Conservation (phyloP, 2,888 invertebrate species). For the Eristalinus aeneus region DNA sequence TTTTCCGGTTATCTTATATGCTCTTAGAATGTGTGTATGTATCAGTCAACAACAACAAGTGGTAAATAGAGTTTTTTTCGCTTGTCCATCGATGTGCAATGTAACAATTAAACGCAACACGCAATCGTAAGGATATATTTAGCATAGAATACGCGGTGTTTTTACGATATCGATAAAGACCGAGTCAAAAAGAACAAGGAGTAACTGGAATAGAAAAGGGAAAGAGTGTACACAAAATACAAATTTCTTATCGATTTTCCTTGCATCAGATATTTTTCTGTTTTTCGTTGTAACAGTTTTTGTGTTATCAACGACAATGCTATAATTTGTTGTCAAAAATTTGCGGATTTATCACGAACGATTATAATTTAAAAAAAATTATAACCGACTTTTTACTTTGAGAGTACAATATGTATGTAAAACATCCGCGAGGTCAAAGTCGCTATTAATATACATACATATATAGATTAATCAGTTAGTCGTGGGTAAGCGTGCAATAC, state of each 20-base stretch:
- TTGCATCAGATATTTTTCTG: constrained; percentile 32
- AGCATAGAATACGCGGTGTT: constrained; percentile 53
- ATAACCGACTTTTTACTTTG: constrained; percentile 25
- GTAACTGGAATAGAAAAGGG: constrained; percentile 31
- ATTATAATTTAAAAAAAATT: not conserved
- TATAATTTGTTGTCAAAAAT: constrained; percentile 25
- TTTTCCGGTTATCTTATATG: constrained; percentile 11
- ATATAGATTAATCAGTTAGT: not conserved
- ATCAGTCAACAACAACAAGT: constrained; percentile 58
- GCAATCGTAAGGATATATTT: constrained; percentile 57
- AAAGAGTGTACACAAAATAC: constrained; percentile 47
- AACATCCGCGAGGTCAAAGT: not conserved
- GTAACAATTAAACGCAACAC: constrained; percentile 67
- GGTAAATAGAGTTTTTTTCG: constrained; percentile 37
- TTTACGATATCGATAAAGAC: constrained; percentile 44
- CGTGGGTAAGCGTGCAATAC: constrained; percentile 14
- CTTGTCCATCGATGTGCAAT: constrained; percentile 36
- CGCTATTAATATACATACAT: not conserved
- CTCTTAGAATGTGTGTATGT: constrained; percentile 13
- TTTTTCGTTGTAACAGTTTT: not conserved
- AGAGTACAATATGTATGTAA: constrained; percentile 15
- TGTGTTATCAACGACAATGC: constrained; percentile 54
- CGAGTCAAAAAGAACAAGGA: constrained; percentile 34
- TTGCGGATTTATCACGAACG: constrained; percentile 9
- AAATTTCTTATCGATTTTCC: constrained; percentile 66